phyloP scores from a whole-genome alignment of 2,797 vertebrate genomes.

The Xiphorhynchus erythropygius region DNA sequence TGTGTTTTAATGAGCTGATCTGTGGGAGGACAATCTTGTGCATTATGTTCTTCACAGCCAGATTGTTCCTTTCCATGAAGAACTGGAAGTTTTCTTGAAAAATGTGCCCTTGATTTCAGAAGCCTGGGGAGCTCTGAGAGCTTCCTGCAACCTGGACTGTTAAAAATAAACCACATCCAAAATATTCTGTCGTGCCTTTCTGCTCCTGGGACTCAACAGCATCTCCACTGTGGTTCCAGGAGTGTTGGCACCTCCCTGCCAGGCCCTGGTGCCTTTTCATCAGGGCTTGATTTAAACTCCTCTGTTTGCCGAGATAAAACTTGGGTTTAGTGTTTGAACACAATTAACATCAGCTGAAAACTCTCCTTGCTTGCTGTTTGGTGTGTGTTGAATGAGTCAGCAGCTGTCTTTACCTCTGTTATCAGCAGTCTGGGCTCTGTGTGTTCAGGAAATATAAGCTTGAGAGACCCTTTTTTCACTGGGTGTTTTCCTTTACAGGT shows the following conservation, averaged over 20 bases:
- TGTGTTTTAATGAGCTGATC: not conserved
- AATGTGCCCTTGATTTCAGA: not conserved
- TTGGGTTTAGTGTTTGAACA: constrained; percentile 39
- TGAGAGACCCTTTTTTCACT: not conserved
- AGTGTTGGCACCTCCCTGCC: not conserved
- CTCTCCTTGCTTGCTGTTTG: constrained; percentile 39
- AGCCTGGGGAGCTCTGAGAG: not conserved
- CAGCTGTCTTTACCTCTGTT: constrained; percentile 64
- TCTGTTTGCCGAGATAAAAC: constrained; percentile 67
- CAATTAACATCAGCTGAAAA: constrained; percentile 64
- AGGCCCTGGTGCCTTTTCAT: constrained; percentile 34
- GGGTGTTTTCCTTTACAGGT: constrained; percentile 38
- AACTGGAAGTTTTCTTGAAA: not conserved
- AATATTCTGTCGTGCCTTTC: not conserved
- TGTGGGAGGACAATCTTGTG: not conserved
- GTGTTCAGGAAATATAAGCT: not conserved
- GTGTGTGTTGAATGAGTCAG: constrained; percentile 59
- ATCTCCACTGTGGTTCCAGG: not conserved
- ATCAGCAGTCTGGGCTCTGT: not conserved
- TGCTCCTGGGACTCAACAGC: not conserved
- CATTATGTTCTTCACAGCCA: not conserved
- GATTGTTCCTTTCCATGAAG: not conserved
- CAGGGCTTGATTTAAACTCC: constrained; percentile 44
- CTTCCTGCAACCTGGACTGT: not conserved
- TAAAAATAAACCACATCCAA: not conserved